Base-by-base conservation (phyloP, 2,888 invertebrate genomes). In the Crepidodera aurea region DNA sequence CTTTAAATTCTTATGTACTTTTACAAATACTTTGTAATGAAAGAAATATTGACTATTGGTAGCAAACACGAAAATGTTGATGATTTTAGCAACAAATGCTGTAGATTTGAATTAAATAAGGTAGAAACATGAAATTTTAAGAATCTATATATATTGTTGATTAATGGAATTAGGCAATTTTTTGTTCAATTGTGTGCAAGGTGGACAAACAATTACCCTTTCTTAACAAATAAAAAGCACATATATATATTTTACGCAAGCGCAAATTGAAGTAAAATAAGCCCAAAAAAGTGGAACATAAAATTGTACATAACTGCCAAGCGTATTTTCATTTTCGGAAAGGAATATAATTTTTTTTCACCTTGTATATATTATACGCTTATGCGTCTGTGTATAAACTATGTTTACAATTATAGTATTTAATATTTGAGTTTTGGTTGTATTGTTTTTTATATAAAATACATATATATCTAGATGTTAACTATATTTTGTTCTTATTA, bases 311-410 rank as follows among this genome's bases (percentile, higher is more conserved):
- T 34, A 34, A 13, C 13, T 34, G 13, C 29, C 34, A 34, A 13
- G 34, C 12, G 34, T 34, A 10, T 12, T 12, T 29, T 29, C 29
- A 29, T 5, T 29, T 25, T 32, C n/a, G 10, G 34, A 34, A 34
- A 3, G 5, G 10, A 32, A 6, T 34, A 60, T 51, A 55, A 39
- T 51, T 51, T 60, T 57, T 60, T 32, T 62, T 61, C 34, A 55
- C 59, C 57, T 57, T 59, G 60, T 57, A 59, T 19, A 51, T 37
- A 54, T 32, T 61, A 57, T 60, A 64, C 70, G 70, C 69, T 67
- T 70, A 57, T 63, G 69, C 67, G 67, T 69, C 67, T 65, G 56
- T 71, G 69, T 71, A 71, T 69, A 70, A 70, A 71, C 68, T 67
- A 71, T 69, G 69, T 71, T 71, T 69, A 71, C 62, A 65, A 59